Conservation (phyloP, 2,797 vertebrate genomes). For the Oreochromis mossambicus region DNA sequence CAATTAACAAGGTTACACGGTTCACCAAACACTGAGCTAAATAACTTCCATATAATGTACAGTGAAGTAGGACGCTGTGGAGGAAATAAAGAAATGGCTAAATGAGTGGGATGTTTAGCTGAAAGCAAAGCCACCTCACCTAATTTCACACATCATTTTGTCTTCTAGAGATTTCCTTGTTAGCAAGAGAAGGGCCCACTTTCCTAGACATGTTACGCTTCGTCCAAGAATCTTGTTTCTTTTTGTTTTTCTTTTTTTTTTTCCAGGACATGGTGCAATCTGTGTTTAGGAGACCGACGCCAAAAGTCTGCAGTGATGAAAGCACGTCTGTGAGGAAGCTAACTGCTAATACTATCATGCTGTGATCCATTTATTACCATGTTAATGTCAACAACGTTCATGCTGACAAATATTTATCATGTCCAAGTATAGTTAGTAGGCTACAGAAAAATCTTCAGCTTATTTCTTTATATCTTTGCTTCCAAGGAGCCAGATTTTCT, state of each 20-base stretch:
- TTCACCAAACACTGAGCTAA: background rate
- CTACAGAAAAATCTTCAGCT: background rate
- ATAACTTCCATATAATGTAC: background rate
- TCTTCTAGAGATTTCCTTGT: background rate
- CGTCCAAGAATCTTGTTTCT: background rate
- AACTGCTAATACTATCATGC: background rate
- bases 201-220: background rate
- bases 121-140: background rate
- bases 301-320: background rate
- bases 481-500: background rate
- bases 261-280: background rate
- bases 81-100: background rate
- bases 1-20: slow-evolving; percentile 6
- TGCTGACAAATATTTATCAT: background rate
- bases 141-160: background rate
- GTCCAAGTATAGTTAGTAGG: background rate
- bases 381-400: background rate
- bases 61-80: background rate
- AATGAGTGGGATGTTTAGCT: background rate
- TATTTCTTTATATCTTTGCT: background rate
- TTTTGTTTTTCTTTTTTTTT: background rate
- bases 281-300: background rate
- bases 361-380: background rate
- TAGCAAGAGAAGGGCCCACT: background rate
- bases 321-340: background rate